Percentiles rank a stretch among this genome's conserved stretches.
These are phyloP conservation scores for Calypte anna DNA, from an alignment of 2,113 vertebrate species.

Conservation along the genomic window DNA sequence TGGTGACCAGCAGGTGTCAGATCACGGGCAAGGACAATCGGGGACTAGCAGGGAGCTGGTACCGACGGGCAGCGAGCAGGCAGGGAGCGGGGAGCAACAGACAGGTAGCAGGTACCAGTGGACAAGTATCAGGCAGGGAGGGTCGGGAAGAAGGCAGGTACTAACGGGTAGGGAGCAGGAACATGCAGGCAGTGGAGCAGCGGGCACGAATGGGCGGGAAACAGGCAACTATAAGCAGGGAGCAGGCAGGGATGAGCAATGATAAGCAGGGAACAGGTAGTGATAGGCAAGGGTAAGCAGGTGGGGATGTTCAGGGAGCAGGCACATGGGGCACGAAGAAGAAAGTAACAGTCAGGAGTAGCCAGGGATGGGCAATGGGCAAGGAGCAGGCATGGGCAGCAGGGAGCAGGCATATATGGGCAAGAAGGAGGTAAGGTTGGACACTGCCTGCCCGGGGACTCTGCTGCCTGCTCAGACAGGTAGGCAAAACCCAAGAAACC, in stretches of 20 bases:
- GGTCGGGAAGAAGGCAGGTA: not conserved
- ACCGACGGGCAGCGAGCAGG: not conserved
- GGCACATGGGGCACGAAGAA: not conserved
- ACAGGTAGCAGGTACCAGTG: not conserved
- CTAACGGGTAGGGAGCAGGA: not conserved
- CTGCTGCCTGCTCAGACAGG: not conserved
- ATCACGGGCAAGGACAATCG: not conserved
- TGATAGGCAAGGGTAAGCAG: not conserved
- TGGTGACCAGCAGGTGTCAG: constrained; percentile 66
- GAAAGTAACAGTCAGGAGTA: not conserved
- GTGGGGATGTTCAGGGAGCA: not conserved
- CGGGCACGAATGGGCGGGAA: not conserved
- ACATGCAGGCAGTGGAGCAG: not conserved
- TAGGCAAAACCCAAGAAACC: not conserved
- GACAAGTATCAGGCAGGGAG: not conserved
- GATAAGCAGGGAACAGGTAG: not conserved
- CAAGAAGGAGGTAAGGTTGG: not conserved
- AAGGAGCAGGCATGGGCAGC: not conserved
- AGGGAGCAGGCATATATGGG: not conserved
- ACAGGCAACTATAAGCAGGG: not conserved
- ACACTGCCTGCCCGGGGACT: not conserved
- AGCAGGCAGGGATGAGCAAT: not conserved
- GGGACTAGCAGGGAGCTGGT: not conserved
- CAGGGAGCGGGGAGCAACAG: not conserved
- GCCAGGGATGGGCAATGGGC: not conserved